Percentiles rank a stretch among this genome's conserved stretches.
Conservation (phyloP, 1,140 invertebrate genomes). For the Linepithema humile region DNA sequence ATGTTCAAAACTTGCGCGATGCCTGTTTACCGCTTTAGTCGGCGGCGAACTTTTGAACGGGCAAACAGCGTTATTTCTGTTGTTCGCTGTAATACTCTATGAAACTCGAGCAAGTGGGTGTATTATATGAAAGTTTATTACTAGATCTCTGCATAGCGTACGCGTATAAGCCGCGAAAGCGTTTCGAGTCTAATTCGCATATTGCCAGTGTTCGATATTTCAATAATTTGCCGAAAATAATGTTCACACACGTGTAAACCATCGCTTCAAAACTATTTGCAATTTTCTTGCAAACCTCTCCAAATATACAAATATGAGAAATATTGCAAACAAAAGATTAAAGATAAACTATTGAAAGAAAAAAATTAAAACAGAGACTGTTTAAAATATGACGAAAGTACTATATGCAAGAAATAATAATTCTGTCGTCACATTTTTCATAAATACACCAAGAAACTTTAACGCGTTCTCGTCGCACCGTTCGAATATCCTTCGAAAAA, state of each 20-base stretch:
- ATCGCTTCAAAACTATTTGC: background rate
- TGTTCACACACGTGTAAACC: background rate
- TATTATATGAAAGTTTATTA: conserved; percentile 54
- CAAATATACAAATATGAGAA: background rate
- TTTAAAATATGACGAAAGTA: background rate
- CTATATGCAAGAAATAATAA: background rate
- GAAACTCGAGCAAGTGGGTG: conserved; percentile 14
- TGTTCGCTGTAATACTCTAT: conserved; percentile 20
- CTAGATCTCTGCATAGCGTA: background rate
- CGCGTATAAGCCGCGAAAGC: background rate
- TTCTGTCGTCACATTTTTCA: conserved; percentile 1
- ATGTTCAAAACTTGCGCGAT: conserved; percentile 11
- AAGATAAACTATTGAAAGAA: background rate
- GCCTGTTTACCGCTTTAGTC: conserved; percentile 26
- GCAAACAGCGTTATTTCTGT: conserved; percentile 55
- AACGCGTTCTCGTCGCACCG: conserved; percentile 29
- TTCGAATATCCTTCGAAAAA: conserved; percentile 64
- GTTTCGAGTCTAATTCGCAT: conserved; percentile 31
- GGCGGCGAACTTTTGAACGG: conserved; percentile 41
- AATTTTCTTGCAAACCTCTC: background rate
- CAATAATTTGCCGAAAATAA: background rate
- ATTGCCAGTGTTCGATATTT: background rate
- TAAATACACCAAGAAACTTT: conserved; percentile 50
- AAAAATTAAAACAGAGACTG: background rate
- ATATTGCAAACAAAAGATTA: background rate